These are phyloP conservation scores for Patiria miniata DNA, from an alignment of 35 echinoderm and acorn worm genomes.

Conservation along the genomic window DNA sequence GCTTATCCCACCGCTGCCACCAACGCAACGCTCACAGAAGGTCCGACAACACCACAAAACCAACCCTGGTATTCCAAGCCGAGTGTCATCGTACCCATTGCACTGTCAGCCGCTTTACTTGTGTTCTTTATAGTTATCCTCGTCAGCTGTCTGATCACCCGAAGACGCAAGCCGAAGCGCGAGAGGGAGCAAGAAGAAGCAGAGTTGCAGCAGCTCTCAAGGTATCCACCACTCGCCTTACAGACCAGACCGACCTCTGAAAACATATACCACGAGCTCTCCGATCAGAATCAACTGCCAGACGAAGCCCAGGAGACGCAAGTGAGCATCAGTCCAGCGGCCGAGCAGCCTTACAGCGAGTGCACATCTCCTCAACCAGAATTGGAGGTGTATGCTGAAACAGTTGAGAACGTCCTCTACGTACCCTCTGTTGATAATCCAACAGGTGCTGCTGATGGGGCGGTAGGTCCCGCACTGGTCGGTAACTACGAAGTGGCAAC, in stretches of 20 bases:
- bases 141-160: not conserved
- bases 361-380: not conserved
- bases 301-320: too few species aligned
- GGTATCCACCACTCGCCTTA: not conserved
- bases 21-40: not conserved
- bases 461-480: too few species aligned
- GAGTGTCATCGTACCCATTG: not conserved
- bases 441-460: too few species aligned
- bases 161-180: not conserved
- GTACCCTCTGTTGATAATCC: not conserved
- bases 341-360: not conserved
- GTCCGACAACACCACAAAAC: not conserved
- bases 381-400: slow-evolving; percentile 6
- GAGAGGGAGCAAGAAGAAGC: not conserved
- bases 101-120: not conserved
- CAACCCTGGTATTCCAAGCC: not conserved
- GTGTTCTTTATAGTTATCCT: not conserved
- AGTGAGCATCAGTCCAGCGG: not conserved
- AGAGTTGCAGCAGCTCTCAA: not conserved
- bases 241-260: not conserved
- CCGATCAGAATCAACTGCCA: not conserved
- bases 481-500: too few species aligned
- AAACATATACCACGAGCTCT: slow-evolving; percentile 1
- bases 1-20: slow-evolving; percentile 17
- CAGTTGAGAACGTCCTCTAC: not conserved